Conservation (phyloP, 2,888 invertebrate species). For the Drosophila sordidula region DNA sequence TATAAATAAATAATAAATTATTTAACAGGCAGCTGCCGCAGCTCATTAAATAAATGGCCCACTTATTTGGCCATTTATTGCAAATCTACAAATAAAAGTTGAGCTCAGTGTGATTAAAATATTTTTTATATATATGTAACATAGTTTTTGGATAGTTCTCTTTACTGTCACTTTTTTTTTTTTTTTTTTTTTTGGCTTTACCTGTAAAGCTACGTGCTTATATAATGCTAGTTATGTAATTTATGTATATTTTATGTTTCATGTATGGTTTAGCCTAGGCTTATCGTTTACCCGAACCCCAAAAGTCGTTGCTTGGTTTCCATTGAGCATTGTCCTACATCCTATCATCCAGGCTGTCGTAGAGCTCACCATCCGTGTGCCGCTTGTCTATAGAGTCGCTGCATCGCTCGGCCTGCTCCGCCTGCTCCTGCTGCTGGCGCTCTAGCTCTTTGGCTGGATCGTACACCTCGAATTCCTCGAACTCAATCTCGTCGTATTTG, state of each 20-base stretch:
- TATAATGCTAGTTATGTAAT: conserved; percentile 16
- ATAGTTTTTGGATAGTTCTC: conserved; percentile 60
- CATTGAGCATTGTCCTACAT: conserved; percentile 56
- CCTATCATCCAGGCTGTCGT: conserved; percentile 83
- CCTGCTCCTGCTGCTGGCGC: conserved; percentile 42
- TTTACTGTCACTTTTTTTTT: neutral
- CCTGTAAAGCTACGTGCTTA: conserved; percentile 51
- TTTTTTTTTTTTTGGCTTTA: conserved; percentile 62
- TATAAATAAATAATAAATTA: conserved; percentile 27
- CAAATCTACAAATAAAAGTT: conserved; percentile 42
- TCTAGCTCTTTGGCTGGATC: conserved; percentile 84
- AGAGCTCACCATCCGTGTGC: conserved; percentile 60
- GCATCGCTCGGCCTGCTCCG: conserved; percentile 4
- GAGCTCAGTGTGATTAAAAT: conserved; percentile 24
- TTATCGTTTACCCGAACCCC: conserved; percentile 45
- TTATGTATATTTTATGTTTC: conserved; percentile 8
- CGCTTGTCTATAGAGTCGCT: conserved; percentile 27
- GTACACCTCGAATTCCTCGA: conserved; percentile 92
- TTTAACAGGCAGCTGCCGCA: conserved; percentile 27
- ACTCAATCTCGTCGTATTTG: conserved; percentile 93
- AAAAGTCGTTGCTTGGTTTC: conserved; percentile 49
- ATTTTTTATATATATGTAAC: conserved; percentile 15
- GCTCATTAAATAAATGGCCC: conserved; percentile 48
- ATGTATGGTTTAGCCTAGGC: conserved; percentile 26
- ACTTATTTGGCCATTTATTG: conserved; percentile 54